Base-by-base conservation (phyloP, 2,888 invertebrate genomes). In the Drosophila formosana region DNA sequence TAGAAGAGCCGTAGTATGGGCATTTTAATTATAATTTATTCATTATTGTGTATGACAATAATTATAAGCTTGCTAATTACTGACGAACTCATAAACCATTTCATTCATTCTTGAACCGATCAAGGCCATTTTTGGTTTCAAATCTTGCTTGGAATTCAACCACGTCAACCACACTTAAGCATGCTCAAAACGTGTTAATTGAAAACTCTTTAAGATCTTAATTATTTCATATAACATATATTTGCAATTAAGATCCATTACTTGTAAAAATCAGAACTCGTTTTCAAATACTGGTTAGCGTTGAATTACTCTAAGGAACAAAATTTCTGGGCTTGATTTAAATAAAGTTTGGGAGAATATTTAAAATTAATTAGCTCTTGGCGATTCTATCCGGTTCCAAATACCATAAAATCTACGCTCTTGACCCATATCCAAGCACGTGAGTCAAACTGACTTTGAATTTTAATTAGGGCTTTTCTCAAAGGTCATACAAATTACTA, bases 391-490 rank as follows among this genome's bases (percentile, higher is more conserved):
- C 30, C 51, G 39, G 52, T 32, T 32, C 4, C 30, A 30, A 52
- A 32, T 43, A 5, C 23, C 47, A 26, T 18, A n/a, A 11, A 46
- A 25, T 23, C 51, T 4, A 28, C 39, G 26, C 23, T 34, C 52
- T 47, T 55, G 66, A 58, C 66, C 74, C 37, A 73, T 34, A 66
- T 75, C 13, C 18, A 1, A 34, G 30, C 28, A 47, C 32, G 51
- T 78, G 50, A 49, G 39, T 5, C 41, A 25, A 56, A 30, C n/a
- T 74, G 88, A 49, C 89, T 82, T 88, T 89, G 82, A 65, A 47
- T 61, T 55, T 61, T 64, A 63, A 84, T 82, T 78, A 89, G 68
- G 63, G 55, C 51, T 70, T 89, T 72, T 87, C 75, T 66, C 69
- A 34, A 71, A 85, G 80, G 80, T 25, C 71, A 52, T 32, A 66